A percentile compares a stretch with the other conserved stretches of the same genome.
Conservation (phyloP, 2,797 vertebrate genomes). For the Iguana delicatissima region DNA sequence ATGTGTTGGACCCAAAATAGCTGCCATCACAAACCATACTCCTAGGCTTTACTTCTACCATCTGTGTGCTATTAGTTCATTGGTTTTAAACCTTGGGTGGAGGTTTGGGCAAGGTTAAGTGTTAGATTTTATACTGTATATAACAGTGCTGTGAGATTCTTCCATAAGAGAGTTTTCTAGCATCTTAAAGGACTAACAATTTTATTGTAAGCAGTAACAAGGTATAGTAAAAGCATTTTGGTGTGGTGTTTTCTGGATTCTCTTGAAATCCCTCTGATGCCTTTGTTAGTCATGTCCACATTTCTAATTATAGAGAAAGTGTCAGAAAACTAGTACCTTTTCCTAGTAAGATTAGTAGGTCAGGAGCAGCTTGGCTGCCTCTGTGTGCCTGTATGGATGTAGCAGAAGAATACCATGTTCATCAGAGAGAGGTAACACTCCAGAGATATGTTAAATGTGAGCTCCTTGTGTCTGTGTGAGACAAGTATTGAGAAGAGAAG, state of each 20-base stretch:
- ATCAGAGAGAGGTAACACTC: neutral
- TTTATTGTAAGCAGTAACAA: neutral
- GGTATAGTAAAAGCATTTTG: neutral
- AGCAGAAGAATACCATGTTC: neutral
- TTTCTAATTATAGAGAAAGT: no score
- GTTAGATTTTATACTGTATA: no score
- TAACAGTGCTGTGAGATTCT: no score
- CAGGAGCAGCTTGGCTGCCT: neutral
- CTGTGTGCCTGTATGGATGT: neutral
- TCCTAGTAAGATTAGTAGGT: no score
- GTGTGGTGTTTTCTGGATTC: neutral
- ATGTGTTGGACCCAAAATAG: neutral
- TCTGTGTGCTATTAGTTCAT: no score
- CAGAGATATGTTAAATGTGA: neutral
- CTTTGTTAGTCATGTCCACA: no score
- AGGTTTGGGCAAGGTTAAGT: no score
- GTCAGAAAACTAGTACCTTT: no score
- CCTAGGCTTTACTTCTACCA: neutral
- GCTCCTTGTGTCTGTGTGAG: neutral
- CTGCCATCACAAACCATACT: neutral
- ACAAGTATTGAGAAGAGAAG: neutral
- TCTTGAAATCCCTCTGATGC: no score
- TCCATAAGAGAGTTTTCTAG: no score
- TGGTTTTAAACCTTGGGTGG: no score
- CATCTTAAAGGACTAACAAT: no score